Evolutionary conservation across 2,797 vertebrate genomes (phyloP), one percentile per base, ranked within the genome.

Genomic region (Manis javanica): DNA sequence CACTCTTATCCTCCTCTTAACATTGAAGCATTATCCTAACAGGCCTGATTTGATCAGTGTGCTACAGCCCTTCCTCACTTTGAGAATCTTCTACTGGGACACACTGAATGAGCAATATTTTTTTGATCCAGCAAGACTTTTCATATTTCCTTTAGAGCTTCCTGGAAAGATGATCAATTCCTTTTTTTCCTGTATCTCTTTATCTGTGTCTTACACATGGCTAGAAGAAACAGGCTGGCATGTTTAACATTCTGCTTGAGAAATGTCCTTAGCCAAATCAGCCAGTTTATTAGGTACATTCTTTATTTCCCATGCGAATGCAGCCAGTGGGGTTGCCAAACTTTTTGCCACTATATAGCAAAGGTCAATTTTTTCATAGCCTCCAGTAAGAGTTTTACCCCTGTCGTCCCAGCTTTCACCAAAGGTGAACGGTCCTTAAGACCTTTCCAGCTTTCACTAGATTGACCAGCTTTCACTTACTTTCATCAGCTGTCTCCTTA

Each of bases 1-100:
- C 21, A 39, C 23, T 95, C 61, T 72, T 57, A 53, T 81, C 87
- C 96, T 96, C 75, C 37, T 94, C 66, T 42, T 57, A 68, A 77
- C n/a, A 3, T 37, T 63, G 77, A 82, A 24, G 78, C 31, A 61
- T 79, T 88, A 95, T 87, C 86, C 68, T 94, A 95, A 49, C 37
- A 94, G 49, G 37, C 24, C 72, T 69, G 34, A 64, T 85, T 95
- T 94, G 68, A 16, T 94, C 79, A 88, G 77, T 79, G 11, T 7
- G 37, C 15, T 16, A 24, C 61, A n/a, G 14, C 21, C 79, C 57
- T 53, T 94, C 79, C 46, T 93, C 24, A 90, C 46, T 75, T 79
- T 92, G 37, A 88, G 34, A 75, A 51, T 72, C 51, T 95, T 97
- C 66, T 90, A 2, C 15, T 51, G 21, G 31, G 37, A 89, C 55